Conservation (phyloP, 2,797 vertebrate species). For the Anabas testudineus region DNA sequence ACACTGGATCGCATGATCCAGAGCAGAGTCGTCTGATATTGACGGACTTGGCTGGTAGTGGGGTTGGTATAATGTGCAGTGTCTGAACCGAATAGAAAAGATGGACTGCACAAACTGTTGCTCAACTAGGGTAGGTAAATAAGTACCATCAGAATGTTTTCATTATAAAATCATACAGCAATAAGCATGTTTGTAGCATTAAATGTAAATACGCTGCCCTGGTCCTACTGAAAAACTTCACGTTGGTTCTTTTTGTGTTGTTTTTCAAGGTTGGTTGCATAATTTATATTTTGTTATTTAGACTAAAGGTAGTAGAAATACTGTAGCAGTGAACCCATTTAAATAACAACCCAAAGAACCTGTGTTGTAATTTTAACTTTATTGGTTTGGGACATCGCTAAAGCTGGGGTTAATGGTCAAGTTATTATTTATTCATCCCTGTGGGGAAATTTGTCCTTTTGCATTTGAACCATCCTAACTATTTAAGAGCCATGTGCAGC, state of each 20-base stretch:
- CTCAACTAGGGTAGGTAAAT: too few species aligned
- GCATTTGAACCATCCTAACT: slow-evolving; percentile 43
- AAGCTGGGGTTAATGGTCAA: slow-evolving; percentile 25
- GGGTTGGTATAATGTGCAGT: too few species aligned
- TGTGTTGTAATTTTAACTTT: slow-evolving; percentile 7
- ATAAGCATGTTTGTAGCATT: background rate
- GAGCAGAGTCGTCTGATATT: too few species aligned
- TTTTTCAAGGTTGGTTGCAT: background rate
- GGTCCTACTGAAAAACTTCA: too few species aligned
- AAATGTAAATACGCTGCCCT: background rate
- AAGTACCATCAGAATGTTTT: background rate
- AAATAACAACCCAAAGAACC: background rate
- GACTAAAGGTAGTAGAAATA: background rate
- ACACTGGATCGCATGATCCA: too few species aligned
- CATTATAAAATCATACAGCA: too few species aligned
- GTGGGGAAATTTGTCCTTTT: slow-evolving; percentile 42
- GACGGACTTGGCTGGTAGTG: too few species aligned
- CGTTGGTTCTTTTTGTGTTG: background rate
- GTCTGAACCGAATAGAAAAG: too few species aligned
- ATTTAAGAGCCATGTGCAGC: slow-evolving; percentile 43
- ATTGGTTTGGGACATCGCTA: slow-evolving; percentile 5
- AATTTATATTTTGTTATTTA: background rate
- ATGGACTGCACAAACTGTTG: too few species aligned
- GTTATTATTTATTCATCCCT: slow-evolving; percentile 56
- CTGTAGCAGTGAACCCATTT: slow-evolving; percentile 9